phyloP scores from a whole-genome alignment of 1,140 invertebrate genomes.

The Rhopalosiphum padi region DNA sequence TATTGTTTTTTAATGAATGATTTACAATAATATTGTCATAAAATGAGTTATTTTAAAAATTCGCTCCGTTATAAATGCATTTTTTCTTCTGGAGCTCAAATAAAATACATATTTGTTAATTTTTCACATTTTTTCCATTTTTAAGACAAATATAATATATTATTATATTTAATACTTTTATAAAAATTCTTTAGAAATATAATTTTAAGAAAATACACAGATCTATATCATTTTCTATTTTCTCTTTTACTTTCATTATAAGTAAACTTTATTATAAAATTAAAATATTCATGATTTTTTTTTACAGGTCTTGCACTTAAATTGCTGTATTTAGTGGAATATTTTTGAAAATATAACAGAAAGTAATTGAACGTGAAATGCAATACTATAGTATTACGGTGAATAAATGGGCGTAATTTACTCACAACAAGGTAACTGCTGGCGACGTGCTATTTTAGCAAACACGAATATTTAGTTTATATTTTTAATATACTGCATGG shows the following conservation, averaged over 20 bases:
- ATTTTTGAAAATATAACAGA: not conserved
- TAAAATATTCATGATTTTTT: not conserved
- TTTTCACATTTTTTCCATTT: not conserved
- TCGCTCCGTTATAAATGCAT: too few species aligned
- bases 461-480: not conserved
- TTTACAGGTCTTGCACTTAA: not conserved
- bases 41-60: too few species aligned
- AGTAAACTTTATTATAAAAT: not conserved
- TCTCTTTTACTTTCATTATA: not conserved
- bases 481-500: not conserved
- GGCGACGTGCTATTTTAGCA: not conserved
- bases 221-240: not conserved
- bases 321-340: not conserved
- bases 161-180: not conserved
- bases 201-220: not conserved
- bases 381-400: not conserved
- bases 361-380: not conserved
- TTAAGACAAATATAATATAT: not conserved
- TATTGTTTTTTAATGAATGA: too few species aligned
- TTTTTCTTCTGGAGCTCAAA: too few species aligned
- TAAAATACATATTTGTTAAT: not conserved
- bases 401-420: conserved; percentile 8
- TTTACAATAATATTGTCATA: too few species aligned
- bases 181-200: not conserved
- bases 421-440: not conserved